Percentiles rank a stretch among this genome's conserved stretches.
These are phyloP conservation scores for Pangasius djambal DNA, from an alignment of 2,797 vertebrate genomes.

Conservation along the genomic window DNA sequence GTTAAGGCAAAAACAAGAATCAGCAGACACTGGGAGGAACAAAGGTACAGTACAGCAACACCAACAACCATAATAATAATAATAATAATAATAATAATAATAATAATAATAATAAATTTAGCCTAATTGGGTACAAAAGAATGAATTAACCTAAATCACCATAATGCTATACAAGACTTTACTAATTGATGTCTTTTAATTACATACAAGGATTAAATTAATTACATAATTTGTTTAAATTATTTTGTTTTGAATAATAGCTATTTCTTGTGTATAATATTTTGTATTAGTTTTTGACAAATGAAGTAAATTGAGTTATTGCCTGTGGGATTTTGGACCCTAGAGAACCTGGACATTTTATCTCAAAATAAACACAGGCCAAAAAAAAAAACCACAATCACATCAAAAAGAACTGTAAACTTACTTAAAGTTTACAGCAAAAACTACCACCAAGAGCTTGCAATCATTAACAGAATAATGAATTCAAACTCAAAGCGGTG, in stretches of 20 bases:
- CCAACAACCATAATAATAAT: no score
- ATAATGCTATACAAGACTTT: not conserved
- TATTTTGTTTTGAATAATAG: not conserved
- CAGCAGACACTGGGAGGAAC: slow-evolving; percentile 80
- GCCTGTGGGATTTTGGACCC: no score
- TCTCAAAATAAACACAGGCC: not conserved
- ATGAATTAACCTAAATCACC: not conserved
- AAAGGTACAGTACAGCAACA: slow-evolving; percentile 77
- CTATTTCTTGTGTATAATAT: no score
- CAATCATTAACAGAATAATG: not conserved
- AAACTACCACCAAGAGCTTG: not conserved
- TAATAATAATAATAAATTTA: not conserved
- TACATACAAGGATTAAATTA: not conserved
- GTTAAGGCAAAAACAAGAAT: slow-evolving; percentile 84
- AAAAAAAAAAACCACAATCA: not conserved
- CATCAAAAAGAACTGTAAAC: not conserved
- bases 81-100: not conserved
- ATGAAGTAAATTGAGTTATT: no score
- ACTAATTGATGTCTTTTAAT: not conserved
- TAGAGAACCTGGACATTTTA: no score
- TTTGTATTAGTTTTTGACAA: no score
- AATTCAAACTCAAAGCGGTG: not conserved
- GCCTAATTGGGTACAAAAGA: not conserved
- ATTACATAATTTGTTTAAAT: not conserved
- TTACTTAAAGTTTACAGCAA: not conserved